Conservation (phyloP, 2,888 invertebrate genomes). For the Dioctria rufipes region DNA sequence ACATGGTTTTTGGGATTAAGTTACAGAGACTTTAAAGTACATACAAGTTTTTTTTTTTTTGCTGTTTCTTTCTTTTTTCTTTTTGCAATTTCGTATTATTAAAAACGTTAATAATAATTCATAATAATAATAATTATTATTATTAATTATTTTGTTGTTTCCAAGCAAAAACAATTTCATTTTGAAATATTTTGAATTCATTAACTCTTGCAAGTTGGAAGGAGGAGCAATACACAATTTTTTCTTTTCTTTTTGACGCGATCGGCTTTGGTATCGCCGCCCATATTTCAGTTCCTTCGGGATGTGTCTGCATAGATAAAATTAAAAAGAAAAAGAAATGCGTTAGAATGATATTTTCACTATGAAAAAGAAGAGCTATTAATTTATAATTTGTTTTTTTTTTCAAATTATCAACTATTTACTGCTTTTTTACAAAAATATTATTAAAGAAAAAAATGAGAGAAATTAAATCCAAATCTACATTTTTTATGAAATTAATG, state of each 20-base stretch:
- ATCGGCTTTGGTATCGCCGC: conserved; percentile 57
- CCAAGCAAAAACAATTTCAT: background rate
- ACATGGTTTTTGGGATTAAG: conserved; percentile 12
- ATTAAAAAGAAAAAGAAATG: conserved; percentile 59
- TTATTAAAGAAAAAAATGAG: conserved; percentile 41
- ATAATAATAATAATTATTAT: conserved; percentile 31
- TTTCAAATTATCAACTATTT: conserved; percentile 35
- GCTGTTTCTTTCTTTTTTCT: background rate
- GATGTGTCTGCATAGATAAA: conserved; percentile 59
- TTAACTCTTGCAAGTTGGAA: conserved; percentile 60
- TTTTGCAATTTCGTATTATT: conserved; percentile 22
- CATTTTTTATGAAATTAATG: conserved; percentile 31
- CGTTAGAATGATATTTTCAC: conserved; percentile 58
- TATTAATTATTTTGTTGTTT: conserved; percentile 13
- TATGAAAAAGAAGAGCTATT: conserved; percentile 53
- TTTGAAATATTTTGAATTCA: conserved; percentile 7
- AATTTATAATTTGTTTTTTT: conserved; percentile 50
- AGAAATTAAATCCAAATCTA: conserved; percentile 56
- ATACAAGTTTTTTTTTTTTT: conserved; percentile 21
- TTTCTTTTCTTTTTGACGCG: conserved; percentile 60
- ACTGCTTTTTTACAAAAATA: conserved; percentile 17
- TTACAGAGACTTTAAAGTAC: conserved; percentile 44
- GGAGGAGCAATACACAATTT: conserved; percentile 59
- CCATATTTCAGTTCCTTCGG: conserved; percentile 60
- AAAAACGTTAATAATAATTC: conserved; percentile 31